Evolutionary conservation across 2,888 invertebrate species (phyloP), one percentile per base, ranked within the genome.

Genomic region (Drosophila setosimentum): DNA sequence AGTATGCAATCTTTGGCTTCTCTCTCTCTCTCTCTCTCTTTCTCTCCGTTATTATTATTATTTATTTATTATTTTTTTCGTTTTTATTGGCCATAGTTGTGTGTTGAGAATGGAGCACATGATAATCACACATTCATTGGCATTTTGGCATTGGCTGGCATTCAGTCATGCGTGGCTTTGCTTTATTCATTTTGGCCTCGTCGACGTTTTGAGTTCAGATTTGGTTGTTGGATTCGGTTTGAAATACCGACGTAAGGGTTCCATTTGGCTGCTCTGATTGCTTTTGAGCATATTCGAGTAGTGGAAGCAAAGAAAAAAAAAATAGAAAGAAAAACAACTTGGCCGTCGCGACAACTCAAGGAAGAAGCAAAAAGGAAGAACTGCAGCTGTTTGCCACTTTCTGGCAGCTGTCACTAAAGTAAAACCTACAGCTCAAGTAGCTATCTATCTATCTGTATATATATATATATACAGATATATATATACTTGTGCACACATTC

Each of bases 251-350:
- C 69, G 82, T 71, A 76, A 73, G 83, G 87, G 80, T 86, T 78
- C 83, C 79, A 78, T 83, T 86, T 78, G 76, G 73, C 53, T 74
- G 85, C 85, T 76, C 73, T 85, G 85, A 88, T 85, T 88, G 89
- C 80, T 74, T 64, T 68, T 53, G 63, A 61, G 60, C 79, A 74
- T 68, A 65, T 59, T 48, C 71, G 45, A 55, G 57, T 29, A 50
- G 50, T 48, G 18, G 27, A 16, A 16, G 11, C 21, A 24, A n/a
- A 48, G n/a, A 16, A n/a, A 62, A 30, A 6, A 40, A n/a, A 33
- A 18, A 21, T 16, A 29, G 18, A 21, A 51, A 10, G 40, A 18
- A 50, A 16, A 35, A 11, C 35, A 49, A 35, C 58, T 53, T 18
- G 30, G 13, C 55, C 24, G 57, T 24, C 35, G 51, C 37, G 58